Conservation (phyloP, 2,113 vertebrate species). For the Corvus hawaiiensis region DNA sequence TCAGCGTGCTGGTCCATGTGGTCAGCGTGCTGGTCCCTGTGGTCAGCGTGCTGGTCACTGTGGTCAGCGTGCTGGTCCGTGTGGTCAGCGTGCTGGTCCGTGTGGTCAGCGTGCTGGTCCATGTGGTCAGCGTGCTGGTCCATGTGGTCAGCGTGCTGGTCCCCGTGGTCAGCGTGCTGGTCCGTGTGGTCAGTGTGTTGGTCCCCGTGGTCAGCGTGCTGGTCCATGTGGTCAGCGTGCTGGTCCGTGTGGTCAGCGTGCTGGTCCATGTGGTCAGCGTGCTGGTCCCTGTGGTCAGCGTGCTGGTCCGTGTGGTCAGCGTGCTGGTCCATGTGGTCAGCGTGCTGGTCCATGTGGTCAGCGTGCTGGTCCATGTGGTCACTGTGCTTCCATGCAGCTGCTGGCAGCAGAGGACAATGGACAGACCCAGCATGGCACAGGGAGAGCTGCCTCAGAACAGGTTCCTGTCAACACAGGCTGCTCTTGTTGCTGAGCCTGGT, state of each 20-base stretch:
- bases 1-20: background rate
- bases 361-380: background rate
- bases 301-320: background rate
- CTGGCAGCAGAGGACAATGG: rapidly evolving
- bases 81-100: background rate
- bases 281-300: background rate
- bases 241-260: too few relatives aligned
- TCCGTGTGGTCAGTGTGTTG: too few relatives aligned
- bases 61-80: background rate
- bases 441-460: rapidly evolving
- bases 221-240: rapidly evolving
- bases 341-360: background rate
- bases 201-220: background rate
- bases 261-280: background rate
- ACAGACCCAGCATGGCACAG: background rate
- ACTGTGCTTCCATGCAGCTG: background rate
- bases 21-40: background rate
- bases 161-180: background rate
- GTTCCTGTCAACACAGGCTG: background rate
- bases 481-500: background rate
- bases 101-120: background rate
- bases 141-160: rapidly evolving
- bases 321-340: background rate
- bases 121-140: background rate
- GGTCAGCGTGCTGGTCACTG: too few relatives aligned